phyloP scores from a whole-genome alignment of 2,888 invertebrate species.

The Lasioglossum calceatum region DNA sequence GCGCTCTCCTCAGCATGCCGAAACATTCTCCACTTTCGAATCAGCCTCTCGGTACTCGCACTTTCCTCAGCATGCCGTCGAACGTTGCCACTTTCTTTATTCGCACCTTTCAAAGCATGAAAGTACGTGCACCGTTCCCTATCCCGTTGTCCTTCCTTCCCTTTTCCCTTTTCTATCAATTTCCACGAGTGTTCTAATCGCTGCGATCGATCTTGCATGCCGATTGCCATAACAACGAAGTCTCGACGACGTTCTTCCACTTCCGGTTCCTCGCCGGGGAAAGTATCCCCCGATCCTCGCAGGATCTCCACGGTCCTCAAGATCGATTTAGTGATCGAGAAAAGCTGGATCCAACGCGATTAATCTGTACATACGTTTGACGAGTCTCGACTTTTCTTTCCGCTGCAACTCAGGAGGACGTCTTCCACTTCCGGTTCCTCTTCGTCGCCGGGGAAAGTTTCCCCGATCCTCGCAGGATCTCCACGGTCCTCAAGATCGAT shows the following conservation, averaged over 20 bases:
- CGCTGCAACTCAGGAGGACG: not conserved
- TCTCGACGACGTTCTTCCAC: not conserved
- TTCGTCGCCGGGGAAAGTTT: no score
- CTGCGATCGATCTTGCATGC: constrained; percentile 42
- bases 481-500: not conserved
- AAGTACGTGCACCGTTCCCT: not conserved
- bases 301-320: constrained; percentile 4
- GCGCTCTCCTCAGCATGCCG: constrained; percentile 37
- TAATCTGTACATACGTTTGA: not conserved
- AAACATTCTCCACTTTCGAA: constrained; percentile 30
- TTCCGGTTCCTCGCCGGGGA: no score
- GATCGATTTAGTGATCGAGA: not conserved
- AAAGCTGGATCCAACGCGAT: not conserved
- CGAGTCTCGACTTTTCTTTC: not conserved
- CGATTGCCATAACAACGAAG: constrained; percentile 36
- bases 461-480: not conserved
- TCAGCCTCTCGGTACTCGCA: constrained; percentile 31
- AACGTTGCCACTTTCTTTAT: constrained; percentile 44
- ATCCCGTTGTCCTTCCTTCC: not conserved
- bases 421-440: no score
- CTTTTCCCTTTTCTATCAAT: not conserved
- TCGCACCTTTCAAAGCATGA: constrained; percentile 32
- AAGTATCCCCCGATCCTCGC: not conserved
- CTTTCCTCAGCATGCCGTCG: constrained; percentile 38
- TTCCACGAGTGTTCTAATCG: not conserved